These are phyloP conservation scores for Dasyurus viverrinus DNA, from an alignment of 2,113 vertebrate genomes.

Conservation along the genomic window DNA sequence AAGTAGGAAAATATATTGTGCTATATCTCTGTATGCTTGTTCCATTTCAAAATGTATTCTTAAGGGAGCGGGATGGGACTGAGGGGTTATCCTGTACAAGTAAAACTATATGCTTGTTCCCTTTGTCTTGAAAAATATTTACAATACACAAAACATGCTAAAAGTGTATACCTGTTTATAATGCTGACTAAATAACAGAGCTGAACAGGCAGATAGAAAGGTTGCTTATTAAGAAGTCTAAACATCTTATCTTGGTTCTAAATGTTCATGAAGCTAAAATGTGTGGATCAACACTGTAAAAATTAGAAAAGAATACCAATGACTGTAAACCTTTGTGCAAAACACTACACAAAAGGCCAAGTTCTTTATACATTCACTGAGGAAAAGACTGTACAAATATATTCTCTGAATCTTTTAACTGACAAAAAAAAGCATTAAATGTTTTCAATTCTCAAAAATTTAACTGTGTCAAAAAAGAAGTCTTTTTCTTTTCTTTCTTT, in stretches of 20 bases:
- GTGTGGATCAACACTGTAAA: constrained; percentile 72
- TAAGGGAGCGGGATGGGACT: not conserved
- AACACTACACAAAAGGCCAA: constrained; percentile 74
- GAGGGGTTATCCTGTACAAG: constrained; percentile 64
- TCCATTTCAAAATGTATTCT: constrained; percentile 76
- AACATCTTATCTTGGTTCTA: constrained; percentile 70
- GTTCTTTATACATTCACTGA: constrained; percentile 56
- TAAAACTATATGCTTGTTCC: constrained; percentile 78
- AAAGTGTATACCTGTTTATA: constrained; percentile 63
- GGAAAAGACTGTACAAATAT: constrained; percentile 72
- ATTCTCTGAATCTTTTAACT: constrained; percentile 59
- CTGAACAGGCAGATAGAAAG: constrained; percentile 70
- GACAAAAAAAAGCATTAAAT: constrained; percentile 55
- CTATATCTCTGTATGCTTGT: constrained; percentile 61
- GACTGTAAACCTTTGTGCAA: constrained; percentile 79
- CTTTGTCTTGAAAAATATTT: constrained; percentile 76
- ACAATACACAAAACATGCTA: constrained; percentile 68
- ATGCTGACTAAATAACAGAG: constrained; percentile 67
- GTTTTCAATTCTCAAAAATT: constrained; percentile 63
- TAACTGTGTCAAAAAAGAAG: constrained; percentile 53
- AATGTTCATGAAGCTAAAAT: constrained; percentile 66
- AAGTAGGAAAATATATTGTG: constrained; percentile 79
- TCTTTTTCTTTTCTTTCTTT: not conserved
- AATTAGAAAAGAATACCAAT: constrained; percentile 76
- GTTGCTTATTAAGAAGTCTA: constrained; percentile 67